These are phyloP conservation scores for Pseudomyrmex concolor DNA, from an alignment of 1,140 invertebrate genomes.

Conservation along the genomic window DNA sequence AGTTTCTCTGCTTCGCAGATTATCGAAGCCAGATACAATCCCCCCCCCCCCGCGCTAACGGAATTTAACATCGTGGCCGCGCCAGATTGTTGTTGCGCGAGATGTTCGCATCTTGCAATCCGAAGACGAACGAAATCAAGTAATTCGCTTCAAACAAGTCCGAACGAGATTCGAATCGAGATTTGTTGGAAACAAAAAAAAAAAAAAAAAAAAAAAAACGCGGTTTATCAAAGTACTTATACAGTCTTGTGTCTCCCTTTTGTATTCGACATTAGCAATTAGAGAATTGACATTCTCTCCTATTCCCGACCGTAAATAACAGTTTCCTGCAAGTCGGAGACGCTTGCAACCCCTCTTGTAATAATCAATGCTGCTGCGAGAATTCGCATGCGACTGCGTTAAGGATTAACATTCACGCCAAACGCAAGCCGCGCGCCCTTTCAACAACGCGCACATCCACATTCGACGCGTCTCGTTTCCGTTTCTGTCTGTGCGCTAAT, in stretches of 20 bases:
- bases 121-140: not conserved
- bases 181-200: no score
- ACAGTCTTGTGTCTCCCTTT: no score
- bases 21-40: constrained; percentile 56
- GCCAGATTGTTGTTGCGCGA: constrained; percentile 37
- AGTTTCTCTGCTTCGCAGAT: constrained; percentile 51
- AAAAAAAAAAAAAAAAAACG: no score
- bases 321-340: not conserved
- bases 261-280: not conserved
- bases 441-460: not conserved
- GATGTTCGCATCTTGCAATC: not conserved
- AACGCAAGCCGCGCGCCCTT: not conserved
- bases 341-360: not conserved
- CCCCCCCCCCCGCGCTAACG: not conserved
- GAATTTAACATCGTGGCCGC: constrained; percentile 16
- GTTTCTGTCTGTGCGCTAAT: constrained; percentile 45
- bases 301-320: not conserved
- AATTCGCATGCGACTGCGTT: constrained; percentile 23
- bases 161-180: not conserved
- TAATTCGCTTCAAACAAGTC: not conserved
- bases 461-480: constrained; percentile 54
- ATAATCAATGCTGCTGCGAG: constrained; percentile 33
- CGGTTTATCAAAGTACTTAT: no score
- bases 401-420: constrained; percentile 54
- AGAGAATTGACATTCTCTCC: not conserved